Base-by-base conservation (phyloP, 2,888 invertebrate species). In the Chaetoderma sp. region DNA sequence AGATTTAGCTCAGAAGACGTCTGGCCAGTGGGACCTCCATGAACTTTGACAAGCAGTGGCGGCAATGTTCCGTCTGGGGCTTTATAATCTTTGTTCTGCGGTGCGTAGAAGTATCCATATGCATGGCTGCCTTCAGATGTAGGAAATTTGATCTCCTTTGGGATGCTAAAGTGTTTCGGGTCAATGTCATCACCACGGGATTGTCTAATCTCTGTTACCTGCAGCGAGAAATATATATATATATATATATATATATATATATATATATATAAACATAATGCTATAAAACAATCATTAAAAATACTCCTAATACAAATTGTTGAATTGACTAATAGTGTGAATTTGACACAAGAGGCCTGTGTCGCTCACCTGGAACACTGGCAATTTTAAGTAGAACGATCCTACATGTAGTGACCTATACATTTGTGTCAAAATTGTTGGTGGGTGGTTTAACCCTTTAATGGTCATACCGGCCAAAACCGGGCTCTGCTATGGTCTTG, bases 1-100 rank as follows among this genome's bases (percentile, higher is more conserved):
- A 87, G 69, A 67, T 82, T 81, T 10, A 87, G 75, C 4, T 67
- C 71, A 59, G 74, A 70, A 23, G 67, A 68, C 13, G 82, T 76
- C 13, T 75, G 69, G 6, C 79, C 74, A 1, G 88, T 87, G 1
- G 88, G 88, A 1, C 88, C 88, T n/a, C 87, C 85, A 74, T 88
- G 88, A 28, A 82, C 85, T 49, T 81, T 76, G 3, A 88, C 81
- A 21, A 88, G 71, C 23, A 87, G 76, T 1, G 87, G 87, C 6
- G 87, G 87, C 1, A 79, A 70, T 0, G 77, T 74, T 42, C 80
- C 83, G 4, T 65, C 54, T 4, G 77, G 78, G 10, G 77, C 86
- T 4, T 59, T 39, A 66, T 72, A 87, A 47, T 82, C 82, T 54
- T 83, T 80, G 71, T 86, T 87, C 68, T 63, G 72, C 3, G 87